Evolutionary conservation across 2,888 invertebrate species (phyloP), one percentile per base, ranked within the genome.

Genomic region (Perdita meconis): DNA sequence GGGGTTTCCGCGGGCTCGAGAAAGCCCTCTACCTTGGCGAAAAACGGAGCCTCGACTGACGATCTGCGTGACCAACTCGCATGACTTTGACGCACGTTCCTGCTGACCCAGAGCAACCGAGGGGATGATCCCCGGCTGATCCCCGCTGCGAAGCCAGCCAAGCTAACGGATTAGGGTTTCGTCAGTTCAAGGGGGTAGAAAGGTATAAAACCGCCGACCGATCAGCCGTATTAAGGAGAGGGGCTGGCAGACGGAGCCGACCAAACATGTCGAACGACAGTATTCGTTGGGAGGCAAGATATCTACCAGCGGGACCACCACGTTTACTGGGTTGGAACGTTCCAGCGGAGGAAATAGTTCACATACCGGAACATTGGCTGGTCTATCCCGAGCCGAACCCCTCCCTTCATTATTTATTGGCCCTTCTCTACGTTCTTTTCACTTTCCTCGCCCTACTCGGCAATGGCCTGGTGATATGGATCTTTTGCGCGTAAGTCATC

Each of bases 381-480:
- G 93, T 94, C 40, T 97, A 95, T 92, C 95, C 95, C 3, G 97
- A 97, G 88, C 97, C 97, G 0, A 96, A 96, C 71, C 96, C 96
- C 76, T 95, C 96, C 63, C 94, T 97, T 86, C 96, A 97, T 92
- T 96, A 97, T 81, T 94, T 97, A 2, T 93, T 97, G 56, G 97
- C 96, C 4, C 93, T 97, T 22, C 93, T 97, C 30, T 97, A 97
- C 90, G 94, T 95, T 63, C 95, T 95, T 87, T 96, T 97, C 88
- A 95, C 95, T 50, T 94, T 96, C 51, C 93, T 96, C 63, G 95
- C 97, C 3, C 92, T 96, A 8, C 92, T 96, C 44, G 97, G 97
- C 77, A 97, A 97, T 92, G 97, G 97, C 78, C 93, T 97, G 60
- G 97, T 97, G 80, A 95, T 97, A 84, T 97, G 96, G 94, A 94